Evolutionary conservation across 92 coral and sea anemone species (phyloP).

Genomic region (Virgularia gustaviana): DNA sequence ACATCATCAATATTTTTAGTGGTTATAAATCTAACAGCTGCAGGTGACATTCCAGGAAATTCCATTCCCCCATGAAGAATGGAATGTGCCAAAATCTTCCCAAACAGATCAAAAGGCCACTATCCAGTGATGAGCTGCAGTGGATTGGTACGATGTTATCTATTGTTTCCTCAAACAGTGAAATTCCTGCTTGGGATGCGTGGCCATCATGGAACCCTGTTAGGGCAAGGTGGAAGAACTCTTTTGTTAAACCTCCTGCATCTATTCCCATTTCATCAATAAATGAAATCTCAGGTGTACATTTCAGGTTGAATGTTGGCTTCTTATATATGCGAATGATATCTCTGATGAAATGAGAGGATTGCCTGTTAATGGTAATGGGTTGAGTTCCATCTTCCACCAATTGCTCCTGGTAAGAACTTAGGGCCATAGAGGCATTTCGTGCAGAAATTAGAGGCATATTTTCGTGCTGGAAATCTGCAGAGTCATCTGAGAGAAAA

Average conservation of each 20-base stretch:
- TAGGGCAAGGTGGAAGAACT: constrained; percentile 32
- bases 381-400: background rate
- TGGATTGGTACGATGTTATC: constrained; percentile 35
- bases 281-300: constrained; percentile 27
- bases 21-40: constrained; percentile 30
- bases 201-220: constrained; percentile 2
- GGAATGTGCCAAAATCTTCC: constrained; percentile 17
- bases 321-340: constrained; percentile 33
- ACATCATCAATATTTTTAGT: constrained; percentile 12
- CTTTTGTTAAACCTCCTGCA: constrained; percentile 42
- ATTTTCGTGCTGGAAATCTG: background rate
- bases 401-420: constrained; percentile 10
- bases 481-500: background rate
- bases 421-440: constrained; percentile 4
- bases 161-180: constrained; percentile 31
- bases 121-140: constrained; percentile 26
- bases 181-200: constrained; percentile 2
- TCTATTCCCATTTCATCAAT: constrained; percentile 32
- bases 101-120: constrained; percentile 35
- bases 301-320: constrained; percentile 21
- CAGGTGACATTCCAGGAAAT: constrained; percentile 35
- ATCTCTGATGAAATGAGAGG: constrained; percentile 24
- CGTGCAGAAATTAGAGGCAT: background rate
- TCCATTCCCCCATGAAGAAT: constrained; percentile 22
- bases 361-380: constrained; percentile 33